Evolutionary conservation across 2,888 invertebrate species (phyloP).

Genomic region (Tenthredo mesomela): DNA sequence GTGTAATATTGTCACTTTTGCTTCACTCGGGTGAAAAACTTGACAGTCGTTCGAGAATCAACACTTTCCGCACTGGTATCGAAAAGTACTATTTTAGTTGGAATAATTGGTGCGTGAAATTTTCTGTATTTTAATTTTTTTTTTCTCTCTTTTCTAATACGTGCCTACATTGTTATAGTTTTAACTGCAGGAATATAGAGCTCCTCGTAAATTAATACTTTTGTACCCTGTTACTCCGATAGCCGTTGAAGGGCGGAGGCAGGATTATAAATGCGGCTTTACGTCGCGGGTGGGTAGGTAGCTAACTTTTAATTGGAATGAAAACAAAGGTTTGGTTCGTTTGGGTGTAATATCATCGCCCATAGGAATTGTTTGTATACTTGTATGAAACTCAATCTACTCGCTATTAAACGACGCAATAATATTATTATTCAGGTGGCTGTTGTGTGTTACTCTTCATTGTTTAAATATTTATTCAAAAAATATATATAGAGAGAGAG

Average conservation of each 20-base stretch:
- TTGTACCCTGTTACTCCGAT: background rate
- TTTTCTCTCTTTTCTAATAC: too few species aligned
- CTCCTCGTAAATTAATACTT: background rate
- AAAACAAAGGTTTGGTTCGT: constrained; percentile 35
- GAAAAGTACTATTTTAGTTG: background rate
- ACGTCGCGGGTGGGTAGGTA: background rate
- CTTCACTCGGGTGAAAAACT: too few species aligned
- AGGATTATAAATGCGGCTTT: constrained; percentile 6
- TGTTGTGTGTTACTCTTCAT: background rate
- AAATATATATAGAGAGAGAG: background rate
- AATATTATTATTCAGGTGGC: background rate
- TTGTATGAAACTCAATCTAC: constrained; percentile 18
- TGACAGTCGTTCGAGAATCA: too few species aligned
- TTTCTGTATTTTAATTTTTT: too few species aligned
- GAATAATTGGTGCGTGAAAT: too few species aligned
- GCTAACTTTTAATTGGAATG: constrained; percentile 45
- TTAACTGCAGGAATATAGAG: too few species aligned
- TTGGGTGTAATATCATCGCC: constrained; percentile 6
- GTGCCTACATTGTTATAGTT: too few species aligned
- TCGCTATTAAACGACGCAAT: background rate
- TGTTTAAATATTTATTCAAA: background rate
- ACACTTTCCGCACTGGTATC: too few species aligned
- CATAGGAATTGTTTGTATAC: background rate
- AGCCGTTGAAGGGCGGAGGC: background rate
- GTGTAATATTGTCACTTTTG: too few species aligned